Base-by-base conservation (phyloP, 2,113 vertebrate species). In the Micronisus gabar region DNA sequence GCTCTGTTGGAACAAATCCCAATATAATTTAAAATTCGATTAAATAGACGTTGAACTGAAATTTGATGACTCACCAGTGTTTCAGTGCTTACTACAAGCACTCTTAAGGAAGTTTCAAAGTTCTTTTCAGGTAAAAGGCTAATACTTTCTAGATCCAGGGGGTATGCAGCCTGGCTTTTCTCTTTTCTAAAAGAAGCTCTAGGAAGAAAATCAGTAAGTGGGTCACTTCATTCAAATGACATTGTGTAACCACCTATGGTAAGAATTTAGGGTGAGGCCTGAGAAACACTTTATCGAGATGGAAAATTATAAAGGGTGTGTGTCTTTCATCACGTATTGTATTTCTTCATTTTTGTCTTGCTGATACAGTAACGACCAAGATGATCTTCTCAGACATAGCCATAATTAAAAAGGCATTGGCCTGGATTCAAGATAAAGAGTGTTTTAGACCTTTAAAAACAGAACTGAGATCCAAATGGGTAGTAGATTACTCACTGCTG, bases 241-340 rank as follows among this genome's bases (percentile, higher is more conserved):
- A 58, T 82, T 91, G 82, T 50, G 79, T 83, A 96, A 96, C 13
- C 81, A 93, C 70, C 71, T 70, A 58, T 4, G 15, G 43, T 34
- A 95, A 88, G 95, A 93, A 96, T 95, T 90, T 76, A 84, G 92
- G 96, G 96, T 93, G 96, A 81, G 96, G 95, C 93, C 66, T 95
- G 96, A 93, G 96, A 97, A 97, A 82, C 66, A 83, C 20, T 72
- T 90, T 25, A 58, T 32, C 22, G 18, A 75, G 20, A 2, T 80
- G 61, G 48, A 90, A 95, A 96, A 90, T 94, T 92, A 53, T 48
- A 23, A 90, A 96, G 84, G 89, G 66, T 82, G 81, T 72, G 66
- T 94, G 63, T 93, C 92, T 96, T 91, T 94, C 90, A 76, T 80
- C 93, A 92, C 9, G 0, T 91, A 76, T 56, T 92, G 53, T 73